Base-by-base conservation (phyloP, 2,888 invertebrate genomes). In the Athripsodes cinereus region DNA sequence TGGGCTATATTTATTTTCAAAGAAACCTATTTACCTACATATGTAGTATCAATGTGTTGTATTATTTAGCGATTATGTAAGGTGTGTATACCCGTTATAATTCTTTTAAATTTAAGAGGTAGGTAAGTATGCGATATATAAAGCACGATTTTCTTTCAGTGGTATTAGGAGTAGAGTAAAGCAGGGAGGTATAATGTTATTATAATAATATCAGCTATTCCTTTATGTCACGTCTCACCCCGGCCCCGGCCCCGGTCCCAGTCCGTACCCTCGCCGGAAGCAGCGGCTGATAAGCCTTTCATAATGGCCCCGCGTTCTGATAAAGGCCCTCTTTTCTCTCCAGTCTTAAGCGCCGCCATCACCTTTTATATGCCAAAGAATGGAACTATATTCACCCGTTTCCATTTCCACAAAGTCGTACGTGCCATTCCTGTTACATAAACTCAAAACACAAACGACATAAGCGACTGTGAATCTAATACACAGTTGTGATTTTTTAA, bases 271-370 rank as follows among this genome's bases (percentile, higher is more conserved):
- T 54, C 50, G 57, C 60, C 53, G 64, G 64, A 65, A 62, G 71
- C 68, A 68, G 63, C 69, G 64, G 73, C 53, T 76, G 78, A 79
- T 79, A 78, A 78, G 77, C 77, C 72, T 66, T 71, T 62, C 76
- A 76, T 78, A 78, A 79, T 78, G 78, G 78, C 74, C 70, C 67
- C 66, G 68, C 50, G 63, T 57, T 62, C 71, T 71, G 76, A 78
- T 78, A 79, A 76, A 76, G 73, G 72, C 76, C 76, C 76, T 76
- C 78, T 76, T 76, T 78, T 75, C 76, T 75, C 74, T 74, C 74
- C 73, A 61, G 60, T 62, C 62, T 63, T 62, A 63, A 61, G 62
- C 60, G 69, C 69, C 69, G 74, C 60, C 64, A 61, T 64, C 63
- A 59, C 59, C 62, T 62, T 63, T 63, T 62, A 64, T 63, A 60